Evolutionary conservation across 2,797 vertebrate genomes (phyloP), one percentile per base, ranked within the genome.

Genomic region (Enteromius trimaculatus): DNA sequence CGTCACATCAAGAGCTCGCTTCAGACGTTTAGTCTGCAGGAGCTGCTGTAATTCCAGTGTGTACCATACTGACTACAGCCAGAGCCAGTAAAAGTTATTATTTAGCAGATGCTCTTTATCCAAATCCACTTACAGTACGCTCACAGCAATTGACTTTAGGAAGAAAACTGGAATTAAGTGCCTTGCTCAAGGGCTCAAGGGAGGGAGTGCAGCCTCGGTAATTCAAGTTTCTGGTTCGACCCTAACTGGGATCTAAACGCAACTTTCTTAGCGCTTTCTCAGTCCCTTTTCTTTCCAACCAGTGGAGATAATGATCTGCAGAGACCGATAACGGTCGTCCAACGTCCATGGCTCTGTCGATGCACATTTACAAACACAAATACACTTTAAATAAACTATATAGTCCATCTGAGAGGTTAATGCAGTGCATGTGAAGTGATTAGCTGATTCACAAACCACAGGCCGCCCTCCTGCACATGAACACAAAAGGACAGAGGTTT

Each of bases 351-450:
- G 44, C 81, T 78, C 77, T 21, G 75, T 37, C 53, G 37, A 64
- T 55, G 31, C 44, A 17, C 47, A 77, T 23, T 72, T 39, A 55
- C 19, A 71, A 39, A 69, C 16, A 75, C 23, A 62, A 26, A 66
- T 83, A 51, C 47, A 10, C 23, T 49, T 87, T 86, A 89, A 85
- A 76, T 87, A 87, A 80, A 68, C 53, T 44, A 42, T 80, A 68
- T 75, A 68, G 34, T 78, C 82, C 53, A 68, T 86, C 78, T 83
- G 86, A 87, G 85, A 87, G 90, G 85, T 88, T 88, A 82, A 90
- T 86, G 88, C 84, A 90, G 91, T 90, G 90, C 92, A 89, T 90
- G 80, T 83, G 86, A 82, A 92, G 89, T 89, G 85, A 89, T 86
- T 62, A 34, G 66, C 86, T 85, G 77, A 86, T 89, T 89, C 86